These are phyloP conservation scores for Taxidea taxus DNA, from an alignment of 2,113 vertebrate species.

Conservation along the genomic window DNA sequence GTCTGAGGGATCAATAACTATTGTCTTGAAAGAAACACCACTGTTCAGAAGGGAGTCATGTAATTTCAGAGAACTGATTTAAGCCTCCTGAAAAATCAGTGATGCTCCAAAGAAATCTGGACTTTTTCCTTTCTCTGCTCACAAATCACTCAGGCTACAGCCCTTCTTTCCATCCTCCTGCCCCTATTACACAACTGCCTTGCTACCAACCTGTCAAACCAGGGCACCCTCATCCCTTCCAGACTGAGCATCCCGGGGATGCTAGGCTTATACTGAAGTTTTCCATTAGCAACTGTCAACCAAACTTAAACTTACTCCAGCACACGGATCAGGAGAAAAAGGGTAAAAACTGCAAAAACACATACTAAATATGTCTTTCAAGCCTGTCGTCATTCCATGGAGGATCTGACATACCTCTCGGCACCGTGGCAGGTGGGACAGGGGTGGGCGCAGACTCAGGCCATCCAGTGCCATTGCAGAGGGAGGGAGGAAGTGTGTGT, in stretches of 20 bases:
- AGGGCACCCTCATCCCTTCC: no score
- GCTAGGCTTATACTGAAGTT: neutral
- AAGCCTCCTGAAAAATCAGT: neutral
- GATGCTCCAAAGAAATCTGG: neutral
- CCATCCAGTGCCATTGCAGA: neutral
- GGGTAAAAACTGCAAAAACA: neutral
- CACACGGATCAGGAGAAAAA: neutral
- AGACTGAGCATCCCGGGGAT: neutral
- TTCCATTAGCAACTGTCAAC: neutral
- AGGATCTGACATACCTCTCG: neutral
- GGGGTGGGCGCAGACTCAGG: neutral
- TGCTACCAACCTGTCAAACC: neutral
- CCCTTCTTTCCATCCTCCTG: neutral
- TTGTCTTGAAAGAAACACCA: neutral
- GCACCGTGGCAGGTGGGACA: rapidly evolving
- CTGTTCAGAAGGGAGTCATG: neutral
- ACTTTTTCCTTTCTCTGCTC: neutral
- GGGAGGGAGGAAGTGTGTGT: neutral
- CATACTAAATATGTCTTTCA: neutral
- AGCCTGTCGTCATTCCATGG: neutral
- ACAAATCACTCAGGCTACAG: neutral
- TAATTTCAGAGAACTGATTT: neutral
- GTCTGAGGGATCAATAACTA: neutral
- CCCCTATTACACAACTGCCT: neutral
- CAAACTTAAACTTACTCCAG: neutral